Conservation (phyloP, 2,113 vertebrate genomes). For the Poecile atricapillus region DNA sequence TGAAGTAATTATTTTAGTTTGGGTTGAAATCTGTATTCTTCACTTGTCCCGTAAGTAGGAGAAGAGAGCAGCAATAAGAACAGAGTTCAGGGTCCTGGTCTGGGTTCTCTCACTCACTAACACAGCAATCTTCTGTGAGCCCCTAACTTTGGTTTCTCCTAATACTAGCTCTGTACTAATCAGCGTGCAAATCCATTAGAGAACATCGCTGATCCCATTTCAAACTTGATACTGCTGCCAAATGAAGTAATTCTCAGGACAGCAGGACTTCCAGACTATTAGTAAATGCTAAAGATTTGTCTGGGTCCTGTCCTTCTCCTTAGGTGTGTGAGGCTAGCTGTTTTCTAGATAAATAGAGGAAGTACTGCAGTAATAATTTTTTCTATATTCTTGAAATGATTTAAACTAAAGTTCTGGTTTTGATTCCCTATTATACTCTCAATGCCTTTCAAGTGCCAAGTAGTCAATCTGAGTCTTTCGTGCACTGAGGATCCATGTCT, state of each 20-base stretch:
- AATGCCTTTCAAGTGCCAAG: not conserved
- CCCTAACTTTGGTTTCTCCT: not conserved
- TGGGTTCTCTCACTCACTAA: not conserved
- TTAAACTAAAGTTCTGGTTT: not conserved
- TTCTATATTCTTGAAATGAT: not conserved
- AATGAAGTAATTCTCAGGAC: not conserved
- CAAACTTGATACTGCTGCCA: not conserved
- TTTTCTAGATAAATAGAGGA: not conserved
- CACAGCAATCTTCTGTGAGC: not conserved
- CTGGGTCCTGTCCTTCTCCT: not conserved
- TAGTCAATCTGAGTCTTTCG: not conserved
- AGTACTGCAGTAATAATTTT: not conserved
- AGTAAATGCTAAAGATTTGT: not conserved
- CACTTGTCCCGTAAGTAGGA: rapidly evolving
- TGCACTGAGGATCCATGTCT: not conserved
- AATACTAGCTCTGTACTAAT: not conserved
- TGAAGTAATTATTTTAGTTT: not conserved
- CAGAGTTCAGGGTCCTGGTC: not conserved
- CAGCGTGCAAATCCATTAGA: not conserved
- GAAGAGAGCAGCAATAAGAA: not conserved
- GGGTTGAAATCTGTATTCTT: not conserved
- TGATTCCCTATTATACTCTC: not conserved
- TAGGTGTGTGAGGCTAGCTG: not conserved
- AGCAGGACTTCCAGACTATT: not conserved
- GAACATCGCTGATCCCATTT: not conserved